Conservation (phyloP, 2,113 vertebrate species). For the Gadus macrocephalus region DNA sequence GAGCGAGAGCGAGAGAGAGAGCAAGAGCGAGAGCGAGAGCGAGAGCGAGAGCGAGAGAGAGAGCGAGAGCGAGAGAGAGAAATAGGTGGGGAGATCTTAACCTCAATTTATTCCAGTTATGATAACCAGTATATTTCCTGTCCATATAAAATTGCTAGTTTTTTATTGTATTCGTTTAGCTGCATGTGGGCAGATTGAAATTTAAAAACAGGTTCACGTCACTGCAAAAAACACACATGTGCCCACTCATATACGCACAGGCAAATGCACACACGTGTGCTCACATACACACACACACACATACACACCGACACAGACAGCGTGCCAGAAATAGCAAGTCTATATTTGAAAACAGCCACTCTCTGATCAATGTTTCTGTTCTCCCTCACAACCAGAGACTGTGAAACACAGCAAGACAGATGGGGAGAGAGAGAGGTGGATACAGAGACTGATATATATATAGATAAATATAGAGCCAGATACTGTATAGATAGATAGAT, state of each 20-base stretch:
- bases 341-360: constrained; percentile 65
- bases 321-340: constrained; percentile 62
- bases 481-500: background rate
- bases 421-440: background rate
- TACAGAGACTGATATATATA: background rate
- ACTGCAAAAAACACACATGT: constrained; percentile 28
- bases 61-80: background rate
- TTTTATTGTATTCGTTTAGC: no score
- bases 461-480: background rate
- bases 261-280: constrained; percentile 10
- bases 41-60: background rate
- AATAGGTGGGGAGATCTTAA: background rate
- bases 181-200: constrained; percentile 16
- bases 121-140: background rate
- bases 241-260: background rate
- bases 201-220: constrained; percentile 33
- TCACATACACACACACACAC: constrained; percentile 12
- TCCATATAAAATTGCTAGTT: background rate
- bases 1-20: no score
- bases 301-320: constrained; percentile 5
- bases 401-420: constrained; percentile 22
- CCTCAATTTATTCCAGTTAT: background rate
- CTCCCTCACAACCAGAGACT: constrained; percentile 32
- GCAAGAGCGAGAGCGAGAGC: background rate
- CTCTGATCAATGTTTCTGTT: constrained; percentile 60